Base-by-base conservation (phyloP, 1,140 invertebrate genomes). In the Calliopsis andreniformis region DNA sequence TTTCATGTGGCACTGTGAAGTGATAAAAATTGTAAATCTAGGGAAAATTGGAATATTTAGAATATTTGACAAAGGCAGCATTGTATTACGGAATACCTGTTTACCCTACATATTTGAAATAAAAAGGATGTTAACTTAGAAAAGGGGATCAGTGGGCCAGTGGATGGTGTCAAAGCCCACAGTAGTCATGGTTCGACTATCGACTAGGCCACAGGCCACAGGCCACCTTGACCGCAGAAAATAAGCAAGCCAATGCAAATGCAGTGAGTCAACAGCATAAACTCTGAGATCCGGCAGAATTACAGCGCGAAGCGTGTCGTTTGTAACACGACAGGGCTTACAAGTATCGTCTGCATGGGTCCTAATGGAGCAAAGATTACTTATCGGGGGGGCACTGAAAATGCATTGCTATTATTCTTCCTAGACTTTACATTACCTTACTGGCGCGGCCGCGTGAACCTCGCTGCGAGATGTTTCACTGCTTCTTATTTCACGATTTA, bases 321-420 rank as follows among this genome's bases (percentile, higher is more conserved):
- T 53, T 72, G 25, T 63, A 59, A 70, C 55, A 25, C 55, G 23
- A 47, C 63, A 56, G 49, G 18, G 70, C 35, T 66, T 43, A 32
- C 70, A 14, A 55, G 49, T 59, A 76, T 76, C 63, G 51, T 68
- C 25, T 14, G 69, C 28, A 2, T 12, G 30, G 53, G 12, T 59
- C 55, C 72, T 76, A 76, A 76, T 76, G 72, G 63, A 76, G 63
- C 64, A 42, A 59, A 76, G 72, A 76, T 76, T 67, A 76, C 72
- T 59, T 76, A 76, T 76, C 72, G 10, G 39, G 42, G 8, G 35
- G 18, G 20, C 55, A 59, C 30, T 67, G 72, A 68, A 76, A 76
- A 76, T 51, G 72, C 72, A 76, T 76, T 68, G 53, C 42, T 68
- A 67, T 76, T 68, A 76, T 76, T 76, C 63, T 68, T 59, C 64